A percentile compares a stretch with the other conserved stretches of the same genome.
phyloP scores from a whole-genome alignment of 2,797 vertebrate genomes.

The Spinibarbus caldwelli region DNA sequence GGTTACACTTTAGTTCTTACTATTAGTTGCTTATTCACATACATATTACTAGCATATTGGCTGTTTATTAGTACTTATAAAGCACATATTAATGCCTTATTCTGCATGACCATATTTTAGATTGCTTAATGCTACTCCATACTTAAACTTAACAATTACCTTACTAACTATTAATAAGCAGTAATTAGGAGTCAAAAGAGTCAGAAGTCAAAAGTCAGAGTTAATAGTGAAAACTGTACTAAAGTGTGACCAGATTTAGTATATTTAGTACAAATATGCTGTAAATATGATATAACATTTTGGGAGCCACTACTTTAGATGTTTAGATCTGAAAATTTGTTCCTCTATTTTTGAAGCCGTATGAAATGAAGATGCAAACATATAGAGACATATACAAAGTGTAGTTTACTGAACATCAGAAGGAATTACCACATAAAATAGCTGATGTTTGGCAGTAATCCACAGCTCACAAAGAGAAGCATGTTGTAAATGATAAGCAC shows the following conservation, averaged over 20 bases:
- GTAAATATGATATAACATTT: neutral
- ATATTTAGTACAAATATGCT: neutral
- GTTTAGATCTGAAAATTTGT: neutral
- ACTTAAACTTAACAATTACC: no score
- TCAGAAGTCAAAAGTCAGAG: no score
- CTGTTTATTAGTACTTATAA: neutral
- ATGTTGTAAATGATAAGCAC: neutral
- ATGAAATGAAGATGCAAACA: neutral
- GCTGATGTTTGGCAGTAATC: neutral
- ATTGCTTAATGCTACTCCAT: neutral
- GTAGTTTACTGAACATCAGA: slow-evolving; percentile 10
- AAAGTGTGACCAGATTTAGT: neutral
- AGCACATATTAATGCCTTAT: neutral
- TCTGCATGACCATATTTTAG: neutral
- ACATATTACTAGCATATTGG: neutral
- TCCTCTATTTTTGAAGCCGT: neutral
- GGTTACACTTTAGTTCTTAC: no score
- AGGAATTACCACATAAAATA: neutral
- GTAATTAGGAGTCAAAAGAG: no score
- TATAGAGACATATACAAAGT: neutral
- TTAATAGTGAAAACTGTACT: neutral
- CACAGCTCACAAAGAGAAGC: slow-evolving; percentile 15
- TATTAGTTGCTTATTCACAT: neutral
- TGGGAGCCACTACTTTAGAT: neutral
- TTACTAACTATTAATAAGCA: no score